A percentile compares a stretch with the other conserved stretches of the same genome.
phyloP scores from a whole-genome alignment of 2,888 invertebrate species.

The Nomada ferruginata region DNA sequence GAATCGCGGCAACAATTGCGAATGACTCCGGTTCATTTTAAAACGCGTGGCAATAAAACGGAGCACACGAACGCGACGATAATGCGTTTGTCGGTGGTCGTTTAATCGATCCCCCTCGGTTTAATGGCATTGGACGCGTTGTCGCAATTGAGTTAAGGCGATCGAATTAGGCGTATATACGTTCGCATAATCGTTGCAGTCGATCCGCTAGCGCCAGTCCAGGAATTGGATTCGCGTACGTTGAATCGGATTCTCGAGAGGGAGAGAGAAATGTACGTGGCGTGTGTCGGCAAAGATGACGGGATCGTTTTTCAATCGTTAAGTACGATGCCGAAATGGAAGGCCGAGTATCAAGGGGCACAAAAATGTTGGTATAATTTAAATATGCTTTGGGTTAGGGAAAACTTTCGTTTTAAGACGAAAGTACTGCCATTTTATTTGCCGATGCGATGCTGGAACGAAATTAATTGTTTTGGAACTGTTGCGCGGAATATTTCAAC shows the following conservation, averaged over 20 bases:
- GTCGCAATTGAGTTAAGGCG: conserved; percentile 56
- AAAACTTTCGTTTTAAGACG: too few species aligned
- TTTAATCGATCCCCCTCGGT: conserved; percentile 39
- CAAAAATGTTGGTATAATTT: conserved; percentile 11
- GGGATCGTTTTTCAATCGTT: conserved; percentile 25
- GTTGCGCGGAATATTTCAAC: too few species aligned
- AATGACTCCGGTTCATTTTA: background rate
- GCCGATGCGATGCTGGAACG: too few species aligned
- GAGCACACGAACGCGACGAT: background rate
- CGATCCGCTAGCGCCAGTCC: conserved; percentile 56
- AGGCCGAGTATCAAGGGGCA: background rate
- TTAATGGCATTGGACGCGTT: conserved; percentile 31
- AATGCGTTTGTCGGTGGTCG: conserved; percentile 26
- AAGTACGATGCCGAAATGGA: conserved; percentile 24
- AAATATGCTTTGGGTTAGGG: background rate
- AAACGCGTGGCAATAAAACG: background rate
- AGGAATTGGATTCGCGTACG: conserved; percentile 70
- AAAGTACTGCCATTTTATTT: too few species aligned
- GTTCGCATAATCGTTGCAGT: conserved; percentile 52
- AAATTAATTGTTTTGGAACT: too few species aligned
- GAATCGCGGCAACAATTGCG: background rate
- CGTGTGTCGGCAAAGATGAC: background rate
- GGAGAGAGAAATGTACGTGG: conserved; percentile 36
- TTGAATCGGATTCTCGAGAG: conserved; percentile 77
- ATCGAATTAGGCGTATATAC: conserved; percentile 52